phyloP scores from a whole-genome alignment of 1,140 invertebrate species.

The Drosophila lacteicornis region DNA sequence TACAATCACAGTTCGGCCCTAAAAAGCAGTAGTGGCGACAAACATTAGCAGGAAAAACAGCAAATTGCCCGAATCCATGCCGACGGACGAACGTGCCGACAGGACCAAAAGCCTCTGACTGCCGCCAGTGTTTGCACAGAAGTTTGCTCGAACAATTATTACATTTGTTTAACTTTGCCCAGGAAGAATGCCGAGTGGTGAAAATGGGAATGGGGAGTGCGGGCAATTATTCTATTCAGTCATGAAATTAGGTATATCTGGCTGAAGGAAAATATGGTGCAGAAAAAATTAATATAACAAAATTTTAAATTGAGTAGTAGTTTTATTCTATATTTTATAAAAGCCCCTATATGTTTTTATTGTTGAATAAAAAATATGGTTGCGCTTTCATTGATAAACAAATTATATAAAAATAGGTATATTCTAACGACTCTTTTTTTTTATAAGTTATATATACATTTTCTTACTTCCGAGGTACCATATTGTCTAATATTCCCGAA shows the following conservation, averaged over 20 bases:
- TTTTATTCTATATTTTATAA: too few relatives aligned
- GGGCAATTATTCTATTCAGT: constrained; percentile 49
- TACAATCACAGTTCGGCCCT: constrained; percentile 66
- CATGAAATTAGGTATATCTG: background rate
- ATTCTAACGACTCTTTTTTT: too few relatives aligned
- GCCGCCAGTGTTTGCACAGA: constrained; percentile 70
- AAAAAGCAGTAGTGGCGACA: constrained; percentile 64
- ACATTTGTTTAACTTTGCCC: constrained; percentile 78
- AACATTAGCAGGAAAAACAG: constrained; percentile 60
- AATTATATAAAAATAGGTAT: too few relatives aligned
- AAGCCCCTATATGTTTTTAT: too few relatives aligned
- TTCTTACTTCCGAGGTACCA: constrained; percentile 10
- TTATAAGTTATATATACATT: too few relatives aligned
- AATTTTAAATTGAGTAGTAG: too few relatives aligned
- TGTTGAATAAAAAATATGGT: too few relatives aligned
- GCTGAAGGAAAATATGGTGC: too few relatives aligned
- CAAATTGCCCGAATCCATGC: constrained; percentile 77
- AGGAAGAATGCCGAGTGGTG: constrained; percentile 4
- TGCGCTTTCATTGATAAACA: too few relatives aligned
- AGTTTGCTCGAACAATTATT: constrained; percentile 81
- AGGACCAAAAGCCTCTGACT: constrained; percentile 47
- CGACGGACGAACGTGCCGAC: constrained; percentile 38
- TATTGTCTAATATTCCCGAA: fast-evolving
- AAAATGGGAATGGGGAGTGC: constrained; percentile 6
- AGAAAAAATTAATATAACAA: too few relatives aligned